Evolutionary conservation across 2,888 invertebrate species (phyloP).

Genomic region (Aphodius granarius): DNA sequence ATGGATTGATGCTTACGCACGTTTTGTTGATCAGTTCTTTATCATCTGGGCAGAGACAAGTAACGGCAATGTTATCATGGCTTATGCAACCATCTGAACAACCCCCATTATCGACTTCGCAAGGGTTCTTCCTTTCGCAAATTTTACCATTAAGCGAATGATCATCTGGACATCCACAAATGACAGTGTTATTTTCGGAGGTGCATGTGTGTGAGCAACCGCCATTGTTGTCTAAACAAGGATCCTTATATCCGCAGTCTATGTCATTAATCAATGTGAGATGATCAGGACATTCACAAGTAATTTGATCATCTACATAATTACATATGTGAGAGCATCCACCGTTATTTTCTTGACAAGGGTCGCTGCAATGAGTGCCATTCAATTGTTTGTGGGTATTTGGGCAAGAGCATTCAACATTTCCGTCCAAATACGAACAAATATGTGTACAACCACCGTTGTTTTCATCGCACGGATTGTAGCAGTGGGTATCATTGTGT

Average conservation of each 20-base stretch:
- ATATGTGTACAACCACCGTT: slow-evolving; percentile 47
- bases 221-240: slow-evolving; percentile 55
- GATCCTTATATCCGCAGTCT: slow-evolving; percentile 63
- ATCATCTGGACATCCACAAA: slow-evolving; percentile 46
- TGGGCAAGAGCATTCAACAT: slow-evolving; percentile 45
- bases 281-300: slow-evolving; percentile 52
- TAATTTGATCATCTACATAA: slow-evolving; percentile 42
- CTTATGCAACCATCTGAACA: slow-evolving; percentile 55
- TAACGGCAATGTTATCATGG: slow-evolving; percentile 55
- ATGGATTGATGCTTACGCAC: slow-evolving; percentile 58
- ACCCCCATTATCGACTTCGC: slow-evolving; percentile 56
- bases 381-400: slow-evolving; percentile 50
- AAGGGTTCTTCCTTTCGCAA: slow-evolving; percentile 43
- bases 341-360: slow-evolving; percentile 51
- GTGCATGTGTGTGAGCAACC: slow-evolving; percentile 55
- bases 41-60: slow-evolving; percentile 59
- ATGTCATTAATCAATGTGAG: slow-evolving; percentile 3
- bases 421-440: slow-evolving; percentile 51
- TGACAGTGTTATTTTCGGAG: slow-evolving; percentile 46
- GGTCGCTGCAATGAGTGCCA: slow-evolving; percentile 37
- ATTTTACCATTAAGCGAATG: slow-evolving; percentile 25
- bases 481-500: slow-evolving; percentile 46
- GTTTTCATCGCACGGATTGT: slow-evolving; percentile 52
- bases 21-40: slow-evolving; percentile 50
- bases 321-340: slow-evolving; percentile 45